These are phyloP conservation scores for Bothrops jararaca DNA, from an alignment of 2,113 vertebrate species.

Conservation along the genomic window DNA sequence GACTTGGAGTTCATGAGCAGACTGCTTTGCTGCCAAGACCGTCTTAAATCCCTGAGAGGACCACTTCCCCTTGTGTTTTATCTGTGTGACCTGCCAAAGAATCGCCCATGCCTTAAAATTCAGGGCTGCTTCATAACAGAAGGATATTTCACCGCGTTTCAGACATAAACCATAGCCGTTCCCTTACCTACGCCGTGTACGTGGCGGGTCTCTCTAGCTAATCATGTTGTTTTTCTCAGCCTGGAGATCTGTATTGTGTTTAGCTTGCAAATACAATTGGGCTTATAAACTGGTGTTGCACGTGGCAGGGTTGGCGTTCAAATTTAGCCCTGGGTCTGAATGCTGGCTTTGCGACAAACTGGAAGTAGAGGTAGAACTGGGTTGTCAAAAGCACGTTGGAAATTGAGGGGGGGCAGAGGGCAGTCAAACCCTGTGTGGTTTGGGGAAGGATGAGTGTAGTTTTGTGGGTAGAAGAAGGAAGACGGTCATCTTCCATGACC, in stretches of 20 bases:
- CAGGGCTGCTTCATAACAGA: not conserved
- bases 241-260: not conserved
- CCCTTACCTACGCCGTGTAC: not conserved
- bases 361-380: not conserved
- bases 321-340: not conserved
- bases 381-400: not conserved
- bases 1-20: not conserved
- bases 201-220: not conserved
- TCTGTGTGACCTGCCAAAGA: not conserved
- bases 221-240: not conserved
- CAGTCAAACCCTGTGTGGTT: not conserved
- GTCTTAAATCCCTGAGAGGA: not conserved
- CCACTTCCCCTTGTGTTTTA: not conserved
- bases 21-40: no score
- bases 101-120: not conserved
- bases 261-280: not conserved
- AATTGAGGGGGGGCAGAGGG: fast-evolving
- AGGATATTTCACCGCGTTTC: not conserved
- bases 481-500: conserved; percentile 15
- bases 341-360: not conserved
- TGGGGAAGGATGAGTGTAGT: conserved; percentile 5
- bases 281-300: not conserved
- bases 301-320: not conserved
- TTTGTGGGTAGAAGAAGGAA: not conserved
- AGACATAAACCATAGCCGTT: not conserved